A percentile compares a stretch with the other conserved stretches of the same genome.
Evolutionary conservation across 2,797 vertebrate species (phyloP).

Genomic region (Sebastes iracundus): DNA sequence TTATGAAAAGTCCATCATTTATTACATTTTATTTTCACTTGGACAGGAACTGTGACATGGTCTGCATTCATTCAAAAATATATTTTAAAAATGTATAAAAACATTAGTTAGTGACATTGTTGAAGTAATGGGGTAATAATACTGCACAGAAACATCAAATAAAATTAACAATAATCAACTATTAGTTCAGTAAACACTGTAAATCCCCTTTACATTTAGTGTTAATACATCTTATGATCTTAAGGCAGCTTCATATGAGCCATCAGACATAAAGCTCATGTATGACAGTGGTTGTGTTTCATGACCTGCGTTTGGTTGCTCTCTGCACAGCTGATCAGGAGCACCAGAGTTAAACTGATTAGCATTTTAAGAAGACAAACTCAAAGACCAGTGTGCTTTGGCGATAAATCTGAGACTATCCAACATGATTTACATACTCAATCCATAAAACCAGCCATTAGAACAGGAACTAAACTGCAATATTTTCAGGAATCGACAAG

Average conservation of each 20-base stretch:
- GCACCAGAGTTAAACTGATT: constrained; percentile 34
- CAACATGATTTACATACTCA: constrained; percentile 59
- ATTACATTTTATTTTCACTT: neutral
- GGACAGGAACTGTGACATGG: neutral
- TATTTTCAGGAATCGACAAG: constrained; percentile 61
- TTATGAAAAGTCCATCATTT: neutral
- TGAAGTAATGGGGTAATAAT: neutral
- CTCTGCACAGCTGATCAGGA: neutral
- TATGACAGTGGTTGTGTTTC: neutral
- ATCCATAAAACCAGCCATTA: constrained; percentile 52
- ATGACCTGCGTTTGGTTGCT: neutral
- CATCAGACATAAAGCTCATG: neutral
- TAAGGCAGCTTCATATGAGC: neutral
- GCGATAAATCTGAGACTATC: constrained; percentile 42
- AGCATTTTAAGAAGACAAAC: constrained; percentile 60
- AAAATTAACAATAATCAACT: neutral
- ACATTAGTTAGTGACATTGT: neutral
- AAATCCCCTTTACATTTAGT: neutral
- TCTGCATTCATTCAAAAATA: neutral
- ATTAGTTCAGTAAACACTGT: neutral
- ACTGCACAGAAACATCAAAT: neutral
- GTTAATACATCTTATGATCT: neutral
- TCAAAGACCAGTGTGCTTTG: constrained; percentile 14
- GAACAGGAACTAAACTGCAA: constrained; percentile 57
- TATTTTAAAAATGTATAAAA: neutral